Evolutionary conservation across 2,797 vertebrate genomes (phyloP).

Genomic region (Argya squamiceps): DNA sequence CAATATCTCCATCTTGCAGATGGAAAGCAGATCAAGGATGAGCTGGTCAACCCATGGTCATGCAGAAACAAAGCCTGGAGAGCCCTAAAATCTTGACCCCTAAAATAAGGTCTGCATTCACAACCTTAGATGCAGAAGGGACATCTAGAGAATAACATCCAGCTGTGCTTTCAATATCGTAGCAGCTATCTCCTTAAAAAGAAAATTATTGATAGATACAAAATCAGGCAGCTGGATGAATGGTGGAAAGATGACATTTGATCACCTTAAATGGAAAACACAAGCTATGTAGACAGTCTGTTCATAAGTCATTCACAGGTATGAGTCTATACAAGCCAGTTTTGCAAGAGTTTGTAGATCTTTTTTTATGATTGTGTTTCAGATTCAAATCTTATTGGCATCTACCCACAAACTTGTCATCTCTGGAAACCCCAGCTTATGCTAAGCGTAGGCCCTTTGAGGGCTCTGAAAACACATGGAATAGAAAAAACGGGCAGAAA

Average conservation of each 20-base stretch:
- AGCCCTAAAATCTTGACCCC: background rate
- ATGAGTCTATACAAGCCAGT: slow-evolving; percentile 51
- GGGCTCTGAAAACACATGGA: background rate
- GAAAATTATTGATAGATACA: background rate
- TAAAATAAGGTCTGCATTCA: background rate
- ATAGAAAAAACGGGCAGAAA: background rate
- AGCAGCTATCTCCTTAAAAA: background rate
- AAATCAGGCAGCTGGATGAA: background rate
- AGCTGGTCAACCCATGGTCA: background rate
- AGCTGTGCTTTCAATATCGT: background rate
- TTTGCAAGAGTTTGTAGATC: slow-evolving; percentile 47
- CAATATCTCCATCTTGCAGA: background rate
- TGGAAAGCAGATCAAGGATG: background rate
- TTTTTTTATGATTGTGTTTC: slow-evolving; percentile 5
- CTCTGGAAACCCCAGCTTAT: slow-evolving; percentile 10
- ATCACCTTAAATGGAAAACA: slow-evolving; percentile 55
- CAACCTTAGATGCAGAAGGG: background rate
- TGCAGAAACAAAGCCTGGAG: background rate
- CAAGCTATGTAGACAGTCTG: background rate
- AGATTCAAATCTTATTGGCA: slow-evolving; percentile 17
- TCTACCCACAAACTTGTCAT: slow-evolving; percentile 40
- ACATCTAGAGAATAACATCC: background rate
- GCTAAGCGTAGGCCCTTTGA: background rate
- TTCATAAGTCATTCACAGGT: background rate
- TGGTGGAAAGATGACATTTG: background rate